Base-by-base conservation (phyloP, 2,888 invertebrate genomes). In the Resseliella maxima region DNA sequence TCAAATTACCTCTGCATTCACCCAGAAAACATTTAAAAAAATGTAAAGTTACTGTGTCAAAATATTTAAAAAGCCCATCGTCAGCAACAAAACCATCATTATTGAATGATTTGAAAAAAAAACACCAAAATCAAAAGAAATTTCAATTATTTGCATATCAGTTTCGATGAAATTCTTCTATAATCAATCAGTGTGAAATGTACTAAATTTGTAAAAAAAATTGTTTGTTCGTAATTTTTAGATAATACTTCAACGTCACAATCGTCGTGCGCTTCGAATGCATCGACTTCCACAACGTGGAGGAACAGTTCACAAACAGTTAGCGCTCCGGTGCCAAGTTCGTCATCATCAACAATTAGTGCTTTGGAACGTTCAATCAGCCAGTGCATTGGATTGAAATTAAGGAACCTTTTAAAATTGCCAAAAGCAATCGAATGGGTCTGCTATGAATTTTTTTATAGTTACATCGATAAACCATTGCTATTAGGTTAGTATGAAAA, bases 371-470 rank as follows among this genome's bases (percentile, higher is more conserved):
- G 96, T 87, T 96, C 95, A 90, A 94, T 96, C 88, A 97, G 98
- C 0, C 98, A 98, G 89, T 94, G 95, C 89, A 96, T 98, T 88
- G 98, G 98, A 0, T 94, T 97, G 92, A 93, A 97, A 88, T 92
- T 98, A 87, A 93, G 97, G 88, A 99, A 99, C 92, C 93, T 99
- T 45, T 92, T 99, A 5, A 99, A 99, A 92, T 92, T 99, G 88
- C 99, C 99, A 0, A 99, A 99, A 92, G 99, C 99, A 5, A 98
- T 99, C 90, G 98, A 98, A 92, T 99, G 99, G 98, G 99, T 99
- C 12, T 99, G 98, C 91, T 99, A 98, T 91, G 99, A 99, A 91
- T 99, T 98, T 95, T 99, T 99, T 92, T 99, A 99, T 91, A 99
- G 99, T 88, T 99, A 98, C 89, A 96, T 99, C 89, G 99, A 99